A percentile compares a stretch with the other conserved stretches of the same genome.
phyloP scores from a whole-genome alignment of 2,888 invertebrate species.

The Hirtodrosophila histrioides region DNA sequence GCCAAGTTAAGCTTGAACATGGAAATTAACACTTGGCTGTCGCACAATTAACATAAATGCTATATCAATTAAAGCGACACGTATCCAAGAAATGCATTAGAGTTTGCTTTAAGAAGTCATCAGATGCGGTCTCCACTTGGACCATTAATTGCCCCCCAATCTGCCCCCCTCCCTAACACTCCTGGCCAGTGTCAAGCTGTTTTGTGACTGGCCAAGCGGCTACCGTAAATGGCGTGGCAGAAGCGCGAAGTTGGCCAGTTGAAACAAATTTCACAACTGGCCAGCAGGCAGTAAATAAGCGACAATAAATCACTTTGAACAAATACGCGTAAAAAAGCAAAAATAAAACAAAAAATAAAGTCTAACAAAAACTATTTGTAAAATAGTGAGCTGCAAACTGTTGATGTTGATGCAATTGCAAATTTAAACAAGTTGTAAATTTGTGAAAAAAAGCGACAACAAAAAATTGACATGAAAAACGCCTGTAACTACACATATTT shows the following conservation, averaged over 20 bases:
- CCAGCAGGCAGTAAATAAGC: conserved; percentile 66
- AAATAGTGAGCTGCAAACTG: conserved; percentile 45
- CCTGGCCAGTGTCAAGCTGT: conserved; percentile 50
- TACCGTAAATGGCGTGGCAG: conserved; percentile 58
- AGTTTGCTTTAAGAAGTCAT: conserved; percentile 25
- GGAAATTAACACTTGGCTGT: conserved; percentile 26
- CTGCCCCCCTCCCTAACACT: neutral
- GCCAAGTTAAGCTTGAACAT: conserved; percentile 35
- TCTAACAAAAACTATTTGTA: conserved; percentile 31
- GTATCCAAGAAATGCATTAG: conserved; percentile 78
- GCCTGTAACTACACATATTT: conserved; percentile 46
- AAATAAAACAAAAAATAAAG: conserved; percentile 3
- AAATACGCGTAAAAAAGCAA: conserved; percentile 47
- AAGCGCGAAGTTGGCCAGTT: conserved; percentile 56
- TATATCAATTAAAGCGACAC: conserved; percentile 76
- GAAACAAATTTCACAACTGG: conserved; percentile 72
- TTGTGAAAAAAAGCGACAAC: conserved; percentile 26
- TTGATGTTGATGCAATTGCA: conserved; percentile 46
- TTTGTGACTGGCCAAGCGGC: conserved; percentile 47
- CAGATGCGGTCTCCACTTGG: conserved; percentile 17
- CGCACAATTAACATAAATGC: conserved; percentile 72
- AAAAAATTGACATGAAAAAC: conserved; percentile 37
- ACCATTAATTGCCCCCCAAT: conserved; percentile 20
- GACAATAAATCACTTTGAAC: conserved; percentile 72
- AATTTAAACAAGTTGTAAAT: conserved; percentile 74